A percentile compares a stretch with the other conserved stretches of the same genome.
These are phyloP conservation scores for Pardalotus punctatus DNA, from an alignment of 2,113 vertebrate genomes.

Conservation along the genomic window DNA sequence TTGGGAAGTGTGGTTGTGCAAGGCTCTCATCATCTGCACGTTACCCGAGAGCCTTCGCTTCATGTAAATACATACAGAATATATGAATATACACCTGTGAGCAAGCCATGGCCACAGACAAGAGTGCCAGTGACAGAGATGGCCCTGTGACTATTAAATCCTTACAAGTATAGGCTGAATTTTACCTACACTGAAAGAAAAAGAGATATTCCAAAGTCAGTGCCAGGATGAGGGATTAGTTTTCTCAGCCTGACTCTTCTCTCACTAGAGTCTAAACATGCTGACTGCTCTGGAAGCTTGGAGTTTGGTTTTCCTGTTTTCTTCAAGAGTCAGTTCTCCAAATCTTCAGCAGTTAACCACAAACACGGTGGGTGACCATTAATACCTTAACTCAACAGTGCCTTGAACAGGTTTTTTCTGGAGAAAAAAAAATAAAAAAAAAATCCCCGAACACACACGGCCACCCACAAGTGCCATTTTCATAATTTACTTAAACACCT, in stretches of 20 bases:
- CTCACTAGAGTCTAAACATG: background rate
- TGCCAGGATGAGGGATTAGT: background rate
- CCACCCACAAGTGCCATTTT: background rate
- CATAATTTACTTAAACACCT: background rate
- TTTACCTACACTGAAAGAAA: background rate
- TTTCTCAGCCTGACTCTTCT: background rate
- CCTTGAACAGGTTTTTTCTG: background rate
- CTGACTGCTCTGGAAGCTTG: background rate
- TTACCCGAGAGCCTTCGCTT: background rate
- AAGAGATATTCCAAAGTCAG: background rate
- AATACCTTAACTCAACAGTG: background rate
- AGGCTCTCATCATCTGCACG: background rate
- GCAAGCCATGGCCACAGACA: background rate
- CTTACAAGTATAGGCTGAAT: background rate
- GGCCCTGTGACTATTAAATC: background rate
- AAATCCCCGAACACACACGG: background rate
- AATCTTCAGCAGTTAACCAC: background rate
- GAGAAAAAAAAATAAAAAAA: background rate
- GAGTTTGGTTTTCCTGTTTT: slow-evolving; percentile 16
- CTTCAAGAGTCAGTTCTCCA: background rate
- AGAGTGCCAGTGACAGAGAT: background rate
- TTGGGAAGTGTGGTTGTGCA: background rate
- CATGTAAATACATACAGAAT: background rate
- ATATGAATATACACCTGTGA: accelerated
- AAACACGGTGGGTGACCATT: background rate